Conservation (phyloP, 2,113 vertebrate species). For the Labrus mixtus region DNA sequence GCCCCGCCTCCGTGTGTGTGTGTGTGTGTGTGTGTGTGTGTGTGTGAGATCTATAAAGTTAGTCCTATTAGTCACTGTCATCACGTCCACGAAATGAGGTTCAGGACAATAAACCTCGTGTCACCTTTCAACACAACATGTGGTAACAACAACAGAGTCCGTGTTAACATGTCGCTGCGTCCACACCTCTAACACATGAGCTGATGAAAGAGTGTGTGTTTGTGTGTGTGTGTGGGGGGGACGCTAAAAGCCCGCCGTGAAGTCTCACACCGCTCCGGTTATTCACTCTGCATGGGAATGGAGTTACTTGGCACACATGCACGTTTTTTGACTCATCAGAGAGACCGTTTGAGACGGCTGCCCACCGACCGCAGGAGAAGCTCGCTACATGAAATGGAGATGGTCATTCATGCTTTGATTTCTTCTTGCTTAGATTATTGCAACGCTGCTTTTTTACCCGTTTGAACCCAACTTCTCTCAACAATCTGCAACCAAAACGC, state of each 20-base stretch:
- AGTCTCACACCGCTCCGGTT: neutral
- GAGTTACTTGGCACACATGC: neutral
- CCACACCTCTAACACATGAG: slow-evolving; percentile 51
- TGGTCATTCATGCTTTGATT: no score
- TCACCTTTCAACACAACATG: slow-evolving; percentile 59
- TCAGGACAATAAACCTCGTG: slow-evolving; percentile 63
- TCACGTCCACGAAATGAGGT: slow-evolving; percentile 24
- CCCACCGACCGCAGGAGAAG: neutral
- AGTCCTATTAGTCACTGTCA: slow-evolving; percentile 32
- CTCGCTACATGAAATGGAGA: no score
- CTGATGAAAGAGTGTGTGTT: slow-evolving; percentile 55
- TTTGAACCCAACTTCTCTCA: no score
- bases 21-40: slow-evolving; percentile 18
- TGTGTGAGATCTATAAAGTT: neutral
- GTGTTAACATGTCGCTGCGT: slow-evolving; percentile 36
- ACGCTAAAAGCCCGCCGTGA: neutral
- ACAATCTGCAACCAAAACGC: no score
- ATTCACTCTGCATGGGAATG: slow-evolving; percentile 23
- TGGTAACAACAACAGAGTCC: slow-evolving; percentile 55
- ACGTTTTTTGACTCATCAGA: neutral
- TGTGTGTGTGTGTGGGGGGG: no score
- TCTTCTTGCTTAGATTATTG: no score
- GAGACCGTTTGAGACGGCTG: neutral
- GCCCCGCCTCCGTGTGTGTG: slow-evolving; percentile 1
- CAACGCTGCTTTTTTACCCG: no score